Percentiles rank a stretch among this genome's conserved stretches.
phyloP scores from a whole-genome alignment of 2,888 invertebrate species.

The Synanthedon andrenaeformis region DNA sequence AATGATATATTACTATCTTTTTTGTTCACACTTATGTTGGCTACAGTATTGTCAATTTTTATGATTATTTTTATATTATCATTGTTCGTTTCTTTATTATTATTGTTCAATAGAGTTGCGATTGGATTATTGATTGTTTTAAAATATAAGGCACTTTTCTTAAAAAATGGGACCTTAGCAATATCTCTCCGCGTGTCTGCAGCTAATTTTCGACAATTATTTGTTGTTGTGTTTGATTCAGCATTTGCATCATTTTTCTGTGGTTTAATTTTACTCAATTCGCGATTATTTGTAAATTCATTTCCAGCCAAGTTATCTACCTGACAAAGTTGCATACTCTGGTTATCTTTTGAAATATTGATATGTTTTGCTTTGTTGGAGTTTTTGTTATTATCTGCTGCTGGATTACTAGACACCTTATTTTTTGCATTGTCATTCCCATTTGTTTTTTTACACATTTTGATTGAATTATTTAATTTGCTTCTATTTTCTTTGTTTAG shows the following conservation, averaged over 20 bases:
- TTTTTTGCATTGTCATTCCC: neutral
- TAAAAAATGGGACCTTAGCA: too few species aligned
- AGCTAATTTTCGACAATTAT: too few species aligned
- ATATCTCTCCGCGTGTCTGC: too few species aligned
- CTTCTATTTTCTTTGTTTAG: constrained; percentile 43
- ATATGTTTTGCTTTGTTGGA: constrained; percentile 2
- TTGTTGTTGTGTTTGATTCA: neutral
- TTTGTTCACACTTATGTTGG: constrained; percentile 49
- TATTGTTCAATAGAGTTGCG: neutral
- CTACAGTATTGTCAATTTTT: constrained; percentile 43
- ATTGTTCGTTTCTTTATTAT: constrained; percentile 11
- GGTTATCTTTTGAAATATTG: neutral
- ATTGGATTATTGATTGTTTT: too few species aligned
- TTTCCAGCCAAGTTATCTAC: too few species aligned
- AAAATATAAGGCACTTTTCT: too few species aligned
- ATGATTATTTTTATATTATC: constrained; percentile 55
- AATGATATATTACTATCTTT: constrained; percentile 42
- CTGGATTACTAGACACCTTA: neutral
- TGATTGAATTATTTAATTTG: constrained; percentile 60
- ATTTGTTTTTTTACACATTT: constrained; percentile 44
- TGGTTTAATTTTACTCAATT: neutral
- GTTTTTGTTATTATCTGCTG: constrained; percentile 15
- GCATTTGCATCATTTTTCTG: neutral
- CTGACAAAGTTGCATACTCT: too few species aligned
- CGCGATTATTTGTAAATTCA: neutral